Evolutionary conservation across 2,888 invertebrate genomes (phyloP).

Genomic region (Drosophila buzzatii): DNA sequence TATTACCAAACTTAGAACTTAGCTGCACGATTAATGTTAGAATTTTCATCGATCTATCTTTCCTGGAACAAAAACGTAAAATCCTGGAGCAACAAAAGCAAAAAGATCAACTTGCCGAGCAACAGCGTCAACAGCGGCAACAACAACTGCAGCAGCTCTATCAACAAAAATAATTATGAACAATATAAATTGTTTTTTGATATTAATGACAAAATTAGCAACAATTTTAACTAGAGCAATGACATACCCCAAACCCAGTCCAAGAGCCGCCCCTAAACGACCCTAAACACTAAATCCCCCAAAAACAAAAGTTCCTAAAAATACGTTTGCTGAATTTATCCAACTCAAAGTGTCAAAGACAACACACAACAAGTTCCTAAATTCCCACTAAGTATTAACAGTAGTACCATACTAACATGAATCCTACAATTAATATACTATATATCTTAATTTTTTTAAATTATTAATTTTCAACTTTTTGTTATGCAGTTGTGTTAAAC

Average conservation of each 20-base stretch:
- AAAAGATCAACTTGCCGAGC: slow-evolving; percentile 84
- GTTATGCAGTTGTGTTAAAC: slow-evolving; percentile 72
- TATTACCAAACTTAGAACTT: slow-evolving; percentile 70
- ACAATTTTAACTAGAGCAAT: slow-evolving; percentile 31
- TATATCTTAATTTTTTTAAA: slow-evolving; percentile 7
- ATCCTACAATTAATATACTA: slow-evolving; percentile 18
- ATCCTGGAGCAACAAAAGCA: slow-evolving; percentile 88
- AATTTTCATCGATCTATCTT: slow-evolving; percentile 94
- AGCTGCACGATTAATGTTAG: slow-evolving; percentile 86
- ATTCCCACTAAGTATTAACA: slow-evolving; percentile 32
- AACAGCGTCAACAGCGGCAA: slow-evolving; percentile 83
- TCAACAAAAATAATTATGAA: slow-evolving; percentile 79
- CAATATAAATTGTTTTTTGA: slow-evolving; percentile 16
- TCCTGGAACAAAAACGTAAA: slow-evolving; percentile 90
- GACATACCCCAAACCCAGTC: too few relatives aligned
- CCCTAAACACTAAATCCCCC: slow-evolving; percentile 3
- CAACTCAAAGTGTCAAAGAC: slow-evolving; percentile 55
- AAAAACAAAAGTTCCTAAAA: slow-evolving; percentile 39
- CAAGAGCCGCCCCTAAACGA: slow-evolving; percentile 32
- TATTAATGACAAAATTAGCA: slow-evolving; percentile 26
- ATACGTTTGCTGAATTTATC: slow-evolving; percentile 67
- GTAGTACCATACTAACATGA: slow-evolving; percentile 28
- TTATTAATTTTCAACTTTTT: slow-evolving; percentile 53
- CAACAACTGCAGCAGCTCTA: slow-evolving; percentile 85
- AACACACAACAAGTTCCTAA: slow-evolving; percentile 61